phyloP scores from a whole-genome alignment of 2,888 invertebrate species.

The Erannis defoliaria region DNA sequence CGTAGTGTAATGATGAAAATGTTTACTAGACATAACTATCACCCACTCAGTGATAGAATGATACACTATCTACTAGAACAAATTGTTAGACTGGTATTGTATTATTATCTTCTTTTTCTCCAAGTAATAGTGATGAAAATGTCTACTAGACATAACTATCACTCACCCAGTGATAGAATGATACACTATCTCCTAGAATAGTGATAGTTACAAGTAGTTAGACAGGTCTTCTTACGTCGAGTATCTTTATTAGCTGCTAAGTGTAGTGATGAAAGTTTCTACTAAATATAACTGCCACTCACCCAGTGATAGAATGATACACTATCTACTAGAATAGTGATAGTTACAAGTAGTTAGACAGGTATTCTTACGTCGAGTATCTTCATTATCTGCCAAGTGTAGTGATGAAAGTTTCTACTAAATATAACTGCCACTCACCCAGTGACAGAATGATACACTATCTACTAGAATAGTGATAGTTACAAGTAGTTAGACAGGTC shows the following conservation, averaged over 20 bases:
- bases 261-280: conserved; percentile 13
- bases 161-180: conserved; percentile 44
- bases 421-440: conserved; percentile 30
- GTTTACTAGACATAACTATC: conserved; percentile 33
- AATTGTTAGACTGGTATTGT: conserved; percentile 2
- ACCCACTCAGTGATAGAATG: conserved; percentile 43
- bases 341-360: conserved; percentile 17
- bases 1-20: neutral
- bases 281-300: conserved; percentile 20
- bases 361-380: neutral
- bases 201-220: conserved; percentile 30
- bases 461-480: conserved; percentile 31
- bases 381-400: neutral
- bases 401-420: conserved; percentile 17
- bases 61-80: conserved; percentile 27
- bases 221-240: neutral
- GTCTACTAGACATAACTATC: conserved; percentile 24
- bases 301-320: conserved; percentile 37
- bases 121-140: neutral
- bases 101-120: neutral
- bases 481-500: conserved; percentile 2
- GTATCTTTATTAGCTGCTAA: neutral
- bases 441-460: conserved; percentile 37
- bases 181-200: conserved; percentile 37
- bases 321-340: conserved; percentile 34